A percentile compares a stretch with the other conserved stretches of the same genome.
phyloP scores from a whole-genome alignment of 2,113 vertebrate species.

The Silurus meridionalis region DNA sequence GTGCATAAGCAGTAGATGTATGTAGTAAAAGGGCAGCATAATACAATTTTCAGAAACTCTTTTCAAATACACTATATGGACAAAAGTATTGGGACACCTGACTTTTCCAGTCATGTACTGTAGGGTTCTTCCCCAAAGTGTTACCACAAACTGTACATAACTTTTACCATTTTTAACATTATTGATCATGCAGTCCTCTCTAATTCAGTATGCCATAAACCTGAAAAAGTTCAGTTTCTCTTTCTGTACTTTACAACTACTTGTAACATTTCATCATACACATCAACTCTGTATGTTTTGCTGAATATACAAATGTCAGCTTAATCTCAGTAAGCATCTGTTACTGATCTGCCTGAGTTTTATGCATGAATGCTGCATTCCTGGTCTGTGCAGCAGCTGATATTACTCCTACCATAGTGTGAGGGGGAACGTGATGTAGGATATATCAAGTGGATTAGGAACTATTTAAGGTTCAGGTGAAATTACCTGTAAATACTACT shows the following conservation, averaged over 20 bases:
- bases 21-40: neutral
- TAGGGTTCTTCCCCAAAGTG: too few relatives aligned
- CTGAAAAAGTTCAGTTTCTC: neutral
- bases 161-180: neutral
- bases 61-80: neutral
- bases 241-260: neutral
- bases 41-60: neutral
- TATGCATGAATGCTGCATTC: slow-evolving; percentile 23
- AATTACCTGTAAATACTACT: neutral
- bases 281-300: neutral
- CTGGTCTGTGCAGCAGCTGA: neutral
- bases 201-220: slow-evolving; percentile 12
- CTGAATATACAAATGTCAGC: neutral
- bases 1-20: neutral
- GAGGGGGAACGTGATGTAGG: neutral
- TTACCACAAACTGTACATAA: neutral
- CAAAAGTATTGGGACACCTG: neutral
- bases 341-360: neutral
- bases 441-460: neutral
- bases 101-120: too few relatives aligned
- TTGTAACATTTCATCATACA: neutral
- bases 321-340: slow-evolving; percentile 12
- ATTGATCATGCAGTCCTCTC: neutral
- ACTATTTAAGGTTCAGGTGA: neutral
- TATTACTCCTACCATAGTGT: neutral